A percentile compares a stretch with the other conserved stretches of the same genome.
Conservation (phyloP, 2,113 vertebrate genomes). For the Petrocephalus zakoni region DNA sequence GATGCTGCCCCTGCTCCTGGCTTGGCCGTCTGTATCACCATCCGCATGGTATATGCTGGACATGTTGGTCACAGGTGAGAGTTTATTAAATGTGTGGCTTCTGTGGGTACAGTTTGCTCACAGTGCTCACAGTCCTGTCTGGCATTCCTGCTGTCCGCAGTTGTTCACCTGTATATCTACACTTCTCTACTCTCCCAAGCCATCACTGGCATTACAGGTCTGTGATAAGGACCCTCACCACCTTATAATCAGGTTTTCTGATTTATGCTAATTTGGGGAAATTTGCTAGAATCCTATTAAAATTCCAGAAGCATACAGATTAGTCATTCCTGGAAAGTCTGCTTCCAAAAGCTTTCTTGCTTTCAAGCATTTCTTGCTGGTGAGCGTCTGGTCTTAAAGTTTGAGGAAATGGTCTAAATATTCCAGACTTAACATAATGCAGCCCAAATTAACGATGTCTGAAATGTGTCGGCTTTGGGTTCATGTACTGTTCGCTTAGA, state of each 20-base stretch:
- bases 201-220: too few relatives aligned
- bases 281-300: too few relatives aligned
- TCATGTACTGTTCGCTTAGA: slow-evolving; percentile 8
- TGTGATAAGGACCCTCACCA: too few relatives aligned
- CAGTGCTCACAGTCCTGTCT: not conserved
- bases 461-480: not conserved
- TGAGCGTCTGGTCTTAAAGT: too few relatives aligned
- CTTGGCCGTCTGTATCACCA: not conserved
- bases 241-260: too few relatives aligned
- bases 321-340: too few relatives aligned
- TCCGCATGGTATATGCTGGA: not conserved
- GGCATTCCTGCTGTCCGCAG: not conserved
- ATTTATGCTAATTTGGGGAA: too few relatives aligned
- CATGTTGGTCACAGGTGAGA: not conserved
- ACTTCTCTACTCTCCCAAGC: not conserved
- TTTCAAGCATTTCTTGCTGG: too few relatives aligned
- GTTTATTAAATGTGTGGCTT: not conserved
- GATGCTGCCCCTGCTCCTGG: not conserved
- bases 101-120: not conserved
- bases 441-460: not conserved
- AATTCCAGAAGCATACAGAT: too few relatives aligned
- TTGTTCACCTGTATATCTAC: not conserved
- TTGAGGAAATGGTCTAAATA: not conserved
- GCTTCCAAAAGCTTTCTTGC: too few relatives aligned
- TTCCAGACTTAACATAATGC: not conserved